Base-by-base conservation (phyloP, 2,797 vertebrate species). In the Botia kubotai region DNA sequence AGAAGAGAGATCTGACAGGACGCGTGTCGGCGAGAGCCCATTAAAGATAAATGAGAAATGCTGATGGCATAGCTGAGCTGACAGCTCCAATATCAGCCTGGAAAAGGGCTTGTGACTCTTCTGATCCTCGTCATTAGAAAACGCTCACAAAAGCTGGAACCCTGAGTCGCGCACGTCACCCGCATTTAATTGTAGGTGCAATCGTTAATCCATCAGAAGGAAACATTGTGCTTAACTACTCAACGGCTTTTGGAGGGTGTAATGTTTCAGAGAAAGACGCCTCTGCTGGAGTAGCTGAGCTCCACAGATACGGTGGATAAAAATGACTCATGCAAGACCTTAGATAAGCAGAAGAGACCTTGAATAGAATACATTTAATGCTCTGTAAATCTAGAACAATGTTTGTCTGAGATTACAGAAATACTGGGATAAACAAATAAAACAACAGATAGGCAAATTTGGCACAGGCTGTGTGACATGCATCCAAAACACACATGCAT, bases 21-120 rank as follows among this genome's bases (percentile, higher is more conserved):
- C 82, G 87, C 75, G 86, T 86, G 77, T 87, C 84, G 65, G 72
- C 14, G 82, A 85, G 83, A 81, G 84, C 76, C 66, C 77, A 87
- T 92, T 91, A 90, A 92, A 90, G 88, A 90, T 88, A 88, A 87
- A 93, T 91, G 87, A 90, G 88, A 89, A 89, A 88, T 87, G 87
- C 89, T 90, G 89, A 91, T 89, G 89, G 46, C 71, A 86, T 87
- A 86, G 88, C 82, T 83, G 79, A 67, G 33, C 81, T 83, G 72
- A 78, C 76, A 83, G 83, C 66, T 60, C 81, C 73, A 17, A 71
- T 71, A 70, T 75, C 78, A 43, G 63, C n/a, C 50, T 39, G 23
- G 6, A 33, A 70, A 26, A 33, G 16, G 29, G 65, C 55, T n/a
- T 53, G 53, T 21, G 19, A 50, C 46, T 55, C n/a, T 36, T 80